A percentile compares a stretch with the other conserved stretches of the same genome.
These are phyloP conservation scores for Rhynchotus rufescens DNA, from an alignment of 2,797 vertebrate species.

Conservation along the genomic window DNA sequence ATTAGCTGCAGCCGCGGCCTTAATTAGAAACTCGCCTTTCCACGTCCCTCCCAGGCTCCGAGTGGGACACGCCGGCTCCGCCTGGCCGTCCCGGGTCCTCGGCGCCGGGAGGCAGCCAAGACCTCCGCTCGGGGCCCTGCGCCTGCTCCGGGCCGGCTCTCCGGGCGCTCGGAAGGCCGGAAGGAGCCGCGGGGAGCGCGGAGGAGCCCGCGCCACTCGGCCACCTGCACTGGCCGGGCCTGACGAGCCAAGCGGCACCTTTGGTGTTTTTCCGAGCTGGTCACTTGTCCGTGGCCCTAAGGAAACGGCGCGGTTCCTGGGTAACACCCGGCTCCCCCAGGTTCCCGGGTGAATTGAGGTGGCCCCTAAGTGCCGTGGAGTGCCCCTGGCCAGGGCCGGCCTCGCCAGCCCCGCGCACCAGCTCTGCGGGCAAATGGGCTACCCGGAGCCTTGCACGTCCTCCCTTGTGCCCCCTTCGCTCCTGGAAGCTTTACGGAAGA, in stretches of 20 bases:
- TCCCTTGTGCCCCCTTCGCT: not conserved
- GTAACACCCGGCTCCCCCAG: not conserved
- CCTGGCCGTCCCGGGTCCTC: accelerated
- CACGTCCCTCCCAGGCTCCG: accelerated
- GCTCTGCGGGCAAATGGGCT: not conserved
- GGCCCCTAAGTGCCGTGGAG: not conserved
- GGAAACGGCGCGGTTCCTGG: not conserved
- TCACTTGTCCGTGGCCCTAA: not conserved
- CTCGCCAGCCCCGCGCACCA: not conserved
- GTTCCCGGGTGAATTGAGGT: not conserved
- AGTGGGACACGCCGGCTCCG: not conserved
- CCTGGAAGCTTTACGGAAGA: not conserved
- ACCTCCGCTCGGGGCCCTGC: accelerated
- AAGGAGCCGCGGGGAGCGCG: accelerated
- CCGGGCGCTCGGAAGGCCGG: not conserved
- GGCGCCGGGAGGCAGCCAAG: accelerated
- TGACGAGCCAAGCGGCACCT: not conserved
- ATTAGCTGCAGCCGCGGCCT: conserved; percentile 37
- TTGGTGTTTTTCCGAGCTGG: not conserved
- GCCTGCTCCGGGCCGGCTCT: not conserved
- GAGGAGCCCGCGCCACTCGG: not conserved
- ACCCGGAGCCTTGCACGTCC: not conserved
- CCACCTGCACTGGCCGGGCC: not conserved
- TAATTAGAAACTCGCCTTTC: conserved; percentile 60
- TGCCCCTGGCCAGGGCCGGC: not conserved